Conservation (phyloP, 2,797 vertebrate species). For the Galago senegalensis region DNA sequence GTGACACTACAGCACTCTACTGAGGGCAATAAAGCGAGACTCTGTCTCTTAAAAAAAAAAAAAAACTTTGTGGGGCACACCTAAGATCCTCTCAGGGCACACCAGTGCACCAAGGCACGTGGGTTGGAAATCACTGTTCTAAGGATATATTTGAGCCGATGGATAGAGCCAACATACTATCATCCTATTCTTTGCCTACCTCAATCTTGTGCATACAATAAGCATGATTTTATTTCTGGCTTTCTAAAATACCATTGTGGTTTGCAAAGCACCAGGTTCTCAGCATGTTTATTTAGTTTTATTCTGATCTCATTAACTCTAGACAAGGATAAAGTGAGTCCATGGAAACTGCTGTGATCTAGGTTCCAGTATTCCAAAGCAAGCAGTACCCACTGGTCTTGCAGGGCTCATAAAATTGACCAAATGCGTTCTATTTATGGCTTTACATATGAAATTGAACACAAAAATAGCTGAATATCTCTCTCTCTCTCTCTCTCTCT, state of each 20-base stretch:
- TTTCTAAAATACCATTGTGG: background rate
- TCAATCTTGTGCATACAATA: conserved; percentile 8
- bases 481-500: background rate
- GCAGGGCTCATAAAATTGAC: conserved; percentile 38
- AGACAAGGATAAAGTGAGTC: conserved; percentile 63
- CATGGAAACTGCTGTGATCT: conserved; percentile 63
- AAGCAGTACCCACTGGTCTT: background rate
- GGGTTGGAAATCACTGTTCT: no score
- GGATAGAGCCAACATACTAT: background rate
- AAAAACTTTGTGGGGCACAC: no score
- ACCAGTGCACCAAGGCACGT: no score
- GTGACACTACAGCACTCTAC: no score
- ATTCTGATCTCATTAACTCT: conserved; percentile 67
- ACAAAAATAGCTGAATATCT: background rate
- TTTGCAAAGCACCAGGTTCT: conserved; percentile 52
- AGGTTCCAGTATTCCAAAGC: conserved; percentile 18
- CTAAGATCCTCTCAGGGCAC: no score
- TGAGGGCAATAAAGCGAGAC: no score
- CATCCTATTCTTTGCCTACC: background rate
- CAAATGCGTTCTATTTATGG: background rate
- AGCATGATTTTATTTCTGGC: conserved; percentile 42
- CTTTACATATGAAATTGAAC: conserved; percentile 14
- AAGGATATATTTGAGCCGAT: background rate
- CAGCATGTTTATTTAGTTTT: conserved; percentile 52
- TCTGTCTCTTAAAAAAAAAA: no score